Percentiles rank a stretch among this genome's conserved stretches.
These are phyloP conservation scores for Melinaea marsaeus DNA, from an alignment of 2,888 invertebrate genomes.

Conservation along the genomic window DNA sequence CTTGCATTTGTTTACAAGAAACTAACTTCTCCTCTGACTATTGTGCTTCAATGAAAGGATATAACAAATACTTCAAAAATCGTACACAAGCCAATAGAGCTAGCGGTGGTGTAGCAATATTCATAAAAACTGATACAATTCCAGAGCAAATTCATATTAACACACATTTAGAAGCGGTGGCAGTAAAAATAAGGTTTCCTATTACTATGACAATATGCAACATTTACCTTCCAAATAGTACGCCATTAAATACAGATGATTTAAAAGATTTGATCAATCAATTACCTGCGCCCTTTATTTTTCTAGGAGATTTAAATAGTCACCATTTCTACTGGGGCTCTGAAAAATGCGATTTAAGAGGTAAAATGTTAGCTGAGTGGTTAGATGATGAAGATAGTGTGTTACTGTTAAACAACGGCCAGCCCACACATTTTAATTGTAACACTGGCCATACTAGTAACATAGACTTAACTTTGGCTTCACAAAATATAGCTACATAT, in stretches of 20 bases:
- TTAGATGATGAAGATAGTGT: constrained; percentile 11
- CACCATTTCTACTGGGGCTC: constrained; percentile 27
- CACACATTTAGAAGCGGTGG: constrained; percentile 16
- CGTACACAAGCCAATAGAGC: background rate
- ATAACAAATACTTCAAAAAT: constrained; percentile 7
- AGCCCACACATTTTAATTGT: constrained; percentile 23
- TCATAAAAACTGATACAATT: constrained; percentile 12
- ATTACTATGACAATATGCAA: constrained; percentile 21
- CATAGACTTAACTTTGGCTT: constrained; percentile 26
- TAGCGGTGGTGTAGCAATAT: constrained; percentile 14
- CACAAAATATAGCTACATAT: constrained; percentile 28
- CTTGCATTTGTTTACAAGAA: constrained; percentile 24
- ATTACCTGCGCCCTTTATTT: constrained; percentile 11
- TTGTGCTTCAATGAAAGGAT: constrained; percentile 18
- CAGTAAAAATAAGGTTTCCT: constrained; percentile 18
- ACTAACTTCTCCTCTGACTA: constrained; percentile 20
- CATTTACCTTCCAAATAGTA: constrained; percentile 24
- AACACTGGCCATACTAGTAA: constrained; percentile 21
- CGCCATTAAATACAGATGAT: constrained; percentile 10
- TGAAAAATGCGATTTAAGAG: constrained; percentile 22
- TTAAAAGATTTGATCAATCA: constrained; percentile 15
- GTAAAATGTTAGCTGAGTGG: constrained; percentile 21
- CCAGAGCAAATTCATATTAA: constrained; percentile 5
- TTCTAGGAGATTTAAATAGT: constrained; percentile 19
- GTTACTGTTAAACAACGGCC: constrained; percentile 18